These are phyloP conservation scores for Copidosoma aretas DNA, from an alignment of 2,888 invertebrate genomes.

Conservation along the genomic window DNA sequence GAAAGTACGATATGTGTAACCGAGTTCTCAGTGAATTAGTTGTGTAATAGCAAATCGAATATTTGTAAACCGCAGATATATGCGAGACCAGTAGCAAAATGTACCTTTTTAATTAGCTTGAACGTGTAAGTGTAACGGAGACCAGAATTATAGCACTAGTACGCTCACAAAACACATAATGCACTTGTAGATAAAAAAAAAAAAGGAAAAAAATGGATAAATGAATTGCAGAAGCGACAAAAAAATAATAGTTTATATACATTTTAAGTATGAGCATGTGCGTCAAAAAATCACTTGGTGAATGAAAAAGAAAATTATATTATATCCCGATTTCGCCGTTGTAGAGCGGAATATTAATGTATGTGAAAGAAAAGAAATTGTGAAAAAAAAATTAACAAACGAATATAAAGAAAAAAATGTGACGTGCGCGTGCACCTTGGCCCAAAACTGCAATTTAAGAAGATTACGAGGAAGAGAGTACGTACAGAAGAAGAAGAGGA, in stretches of 20 bases:
- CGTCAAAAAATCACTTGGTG: no score
- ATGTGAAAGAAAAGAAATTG: not conserved
- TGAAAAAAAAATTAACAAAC: constrained; percentile 11
- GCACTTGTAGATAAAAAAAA: constrained; percentile 36
- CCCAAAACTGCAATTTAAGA: constrained; percentile 34
- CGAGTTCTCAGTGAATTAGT: no score
- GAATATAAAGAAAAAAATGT: constrained; percentile 8
- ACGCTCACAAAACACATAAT: not conserved
- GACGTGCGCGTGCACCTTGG: constrained; percentile 43
- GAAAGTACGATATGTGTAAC: no score
- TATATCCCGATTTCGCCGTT: constrained; percentile 8
- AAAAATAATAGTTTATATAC: no score
- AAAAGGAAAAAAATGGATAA: constrained; percentile 16
- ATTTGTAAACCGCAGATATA: not conserved
- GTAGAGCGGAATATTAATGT: constrained; percentile 1
- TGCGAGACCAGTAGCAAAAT: not conserved
- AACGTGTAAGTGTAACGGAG: no score
- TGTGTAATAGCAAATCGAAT: not conserved
- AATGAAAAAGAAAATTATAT: not conserved
- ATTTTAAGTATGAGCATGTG: no score
- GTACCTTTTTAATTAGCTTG: no score
- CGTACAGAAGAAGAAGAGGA: constrained; percentile 4
- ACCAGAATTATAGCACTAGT: no score
- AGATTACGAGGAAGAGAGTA: constrained; percentile 4
- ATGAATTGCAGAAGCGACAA: not conserved